These are phyloP conservation scores for Lophochroa leadbeateri DNA, from an alignment of 2,113 vertebrate species.

Conservation along the genomic window DNA sequence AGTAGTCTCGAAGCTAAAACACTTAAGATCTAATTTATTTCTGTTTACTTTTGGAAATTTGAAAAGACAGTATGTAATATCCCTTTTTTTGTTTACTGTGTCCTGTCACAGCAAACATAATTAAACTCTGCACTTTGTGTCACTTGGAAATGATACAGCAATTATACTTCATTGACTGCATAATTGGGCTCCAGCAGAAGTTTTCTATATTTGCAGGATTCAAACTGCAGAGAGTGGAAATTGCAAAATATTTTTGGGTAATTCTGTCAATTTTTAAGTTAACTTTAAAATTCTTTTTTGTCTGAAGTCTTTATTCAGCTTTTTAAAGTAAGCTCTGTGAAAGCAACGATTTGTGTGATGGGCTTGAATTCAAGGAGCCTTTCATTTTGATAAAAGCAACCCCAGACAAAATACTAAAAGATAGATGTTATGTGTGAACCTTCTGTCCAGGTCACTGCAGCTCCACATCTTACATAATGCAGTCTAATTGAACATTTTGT, in stretches of 20 bases:
- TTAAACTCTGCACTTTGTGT: background rate
- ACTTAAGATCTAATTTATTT: background rate
- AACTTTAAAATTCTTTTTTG: background rate
- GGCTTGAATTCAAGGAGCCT: background rate
- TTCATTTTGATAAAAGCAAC: background rate
- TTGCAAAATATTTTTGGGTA: background rate
- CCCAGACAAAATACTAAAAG: background rate
- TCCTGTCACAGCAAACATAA: background rate
- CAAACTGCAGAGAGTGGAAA: background rate
- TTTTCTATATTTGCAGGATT: background rate
- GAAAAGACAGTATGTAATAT: background rate
- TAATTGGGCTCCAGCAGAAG: background rate
- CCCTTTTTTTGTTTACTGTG: background rate
- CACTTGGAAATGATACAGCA: background rate
- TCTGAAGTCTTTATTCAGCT: background rate
- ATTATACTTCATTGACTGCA: background rate
- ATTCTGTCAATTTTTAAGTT: background rate
- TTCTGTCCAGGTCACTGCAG: background rate
- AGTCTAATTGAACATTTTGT: background rate
- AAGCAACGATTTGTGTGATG: background rate
- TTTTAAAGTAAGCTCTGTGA: background rate
- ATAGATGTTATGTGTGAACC: background rate
- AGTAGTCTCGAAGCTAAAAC: background rate
- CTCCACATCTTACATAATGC: fast-evolving
- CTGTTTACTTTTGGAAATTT: background rate